Evolutionary conservation across 2,888 invertebrate genomes (phyloP).

Genomic region (Drosophila rubida): DNA sequence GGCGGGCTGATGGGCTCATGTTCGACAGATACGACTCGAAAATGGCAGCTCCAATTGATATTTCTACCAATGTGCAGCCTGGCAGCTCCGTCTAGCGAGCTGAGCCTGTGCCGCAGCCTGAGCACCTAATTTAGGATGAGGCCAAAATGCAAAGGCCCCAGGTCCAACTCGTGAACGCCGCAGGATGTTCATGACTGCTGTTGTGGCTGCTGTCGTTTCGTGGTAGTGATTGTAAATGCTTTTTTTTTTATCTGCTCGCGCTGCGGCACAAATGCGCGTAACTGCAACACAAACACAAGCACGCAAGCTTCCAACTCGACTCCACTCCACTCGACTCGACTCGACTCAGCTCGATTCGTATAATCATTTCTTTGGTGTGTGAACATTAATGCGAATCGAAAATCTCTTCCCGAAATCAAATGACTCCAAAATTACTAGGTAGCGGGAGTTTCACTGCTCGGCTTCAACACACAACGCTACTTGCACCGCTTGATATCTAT

Average conservation of each 20-base stretch:
- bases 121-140: constrained; percentile 80
- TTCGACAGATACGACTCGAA: constrained; percentile 38
- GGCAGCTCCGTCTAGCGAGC: constrained; percentile 22
- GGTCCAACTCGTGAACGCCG: constrained; percentile 83
- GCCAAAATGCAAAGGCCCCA: constrained; percentile 78
- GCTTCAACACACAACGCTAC: background rate
- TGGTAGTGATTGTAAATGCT: constrained; percentile 61
- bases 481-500: background rate
- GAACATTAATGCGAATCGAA: constrained; percentile 28
- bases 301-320: constrained; percentile 9
- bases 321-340: background rate
- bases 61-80: constrained; percentile 45
- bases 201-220: constrained; percentile 58
- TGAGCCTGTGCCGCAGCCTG: constrained; percentile 42
- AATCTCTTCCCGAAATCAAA: constrained; percentile 15
- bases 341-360: constrained; percentile 10
- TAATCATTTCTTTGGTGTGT: constrained; percentile 28
- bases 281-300: constrained; percentile 33
- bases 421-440: background rate
- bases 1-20: constrained; percentile 15
- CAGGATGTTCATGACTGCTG: constrained; percentile 79
- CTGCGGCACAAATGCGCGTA: constrained; percentile 42
- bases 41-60: constrained; percentile 54
- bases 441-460: background rate
- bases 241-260: constrained; percentile 53